Conservation (phyloP, 2,113 vertebrate species). For the Indri indri region DNA sequence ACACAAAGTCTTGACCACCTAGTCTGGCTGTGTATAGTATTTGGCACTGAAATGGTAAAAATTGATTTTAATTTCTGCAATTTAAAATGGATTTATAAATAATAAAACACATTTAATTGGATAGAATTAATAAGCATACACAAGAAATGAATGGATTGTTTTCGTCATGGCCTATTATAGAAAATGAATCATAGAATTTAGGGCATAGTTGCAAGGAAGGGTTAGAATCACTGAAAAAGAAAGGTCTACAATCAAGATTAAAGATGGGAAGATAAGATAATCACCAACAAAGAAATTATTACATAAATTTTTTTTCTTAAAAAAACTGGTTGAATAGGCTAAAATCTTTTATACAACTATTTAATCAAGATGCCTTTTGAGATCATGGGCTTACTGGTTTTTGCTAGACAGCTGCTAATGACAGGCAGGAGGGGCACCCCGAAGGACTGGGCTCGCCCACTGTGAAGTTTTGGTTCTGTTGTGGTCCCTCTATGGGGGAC, state of each 20-base stretch:
- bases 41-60: constrained; percentile 12
- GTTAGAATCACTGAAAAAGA: background rate
- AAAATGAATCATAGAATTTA: background rate
- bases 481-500: background rate
- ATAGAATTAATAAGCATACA: background rate
- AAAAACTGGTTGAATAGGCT: background rate
- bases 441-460: background rate
- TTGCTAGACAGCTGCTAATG: background rate
- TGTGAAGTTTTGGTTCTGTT: background rate
- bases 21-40: background rate
- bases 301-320: background rate
- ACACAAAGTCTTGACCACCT: background rate
- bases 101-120: background rate
- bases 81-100: background rate
- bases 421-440: accelerated
- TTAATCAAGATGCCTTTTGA: background rate
- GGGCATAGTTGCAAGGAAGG: background rate
- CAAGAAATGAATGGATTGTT: background rate
- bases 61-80: background rate
- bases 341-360: background rate
- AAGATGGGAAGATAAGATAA: background rate
- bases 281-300: background rate
- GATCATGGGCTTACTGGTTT: background rate
- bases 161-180: background rate
- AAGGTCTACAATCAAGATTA: background rate